Base-by-base conservation (phyloP, 1,140 invertebrate genomes). In the Ephestia elutella region DNA sequence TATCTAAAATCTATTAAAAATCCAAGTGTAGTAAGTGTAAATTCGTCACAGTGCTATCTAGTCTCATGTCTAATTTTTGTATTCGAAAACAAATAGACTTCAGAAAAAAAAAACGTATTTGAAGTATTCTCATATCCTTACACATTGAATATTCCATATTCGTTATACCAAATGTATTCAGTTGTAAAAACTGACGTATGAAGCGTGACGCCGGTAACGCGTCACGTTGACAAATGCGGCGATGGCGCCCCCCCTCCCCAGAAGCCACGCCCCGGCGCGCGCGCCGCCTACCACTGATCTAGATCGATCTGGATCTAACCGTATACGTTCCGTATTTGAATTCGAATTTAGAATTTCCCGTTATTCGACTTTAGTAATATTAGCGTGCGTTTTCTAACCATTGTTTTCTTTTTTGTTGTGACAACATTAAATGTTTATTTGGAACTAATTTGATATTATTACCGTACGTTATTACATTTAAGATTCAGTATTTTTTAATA, bases 241-340 rank as follows among this genome's bases (percentile, higher is more conserved):
- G 74, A 74, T 79, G 79, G 78, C 73, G 73, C 68, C 53, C 54
- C 62, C 60, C 61, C 62, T 58, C 61, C 58, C 50, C 59, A 48
- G 15, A 30, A 54, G 75, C 75, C 78, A 74, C 83, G 83, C 83
- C 81, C 67, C 65, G 66, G 62, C 65, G 57, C 68, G 49, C 59
- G 70, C 71, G 57, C 79, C 82, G 80, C 81, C 82, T 69, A 68
- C 70, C 58, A 59, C 54, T 62, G 68, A 79, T 81, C 81, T 75
- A 86, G 74, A 80, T 80, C 70, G 75, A 79, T 81, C 77, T 74
- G 73, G 71, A 76, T 78, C 69, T 68, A 63, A 61, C 30, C 38
- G 60, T 28, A 38, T 48, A 48, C 15, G 32, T n/a, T 53, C 11
- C 13, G 21, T 50, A 44, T 44, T 44, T 44, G 5, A 2, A 44